Evolutionary conservation across 2,113 vertebrate genomes (phyloP).

Genomic region (Brachyhypopomus gauderio): DNA sequence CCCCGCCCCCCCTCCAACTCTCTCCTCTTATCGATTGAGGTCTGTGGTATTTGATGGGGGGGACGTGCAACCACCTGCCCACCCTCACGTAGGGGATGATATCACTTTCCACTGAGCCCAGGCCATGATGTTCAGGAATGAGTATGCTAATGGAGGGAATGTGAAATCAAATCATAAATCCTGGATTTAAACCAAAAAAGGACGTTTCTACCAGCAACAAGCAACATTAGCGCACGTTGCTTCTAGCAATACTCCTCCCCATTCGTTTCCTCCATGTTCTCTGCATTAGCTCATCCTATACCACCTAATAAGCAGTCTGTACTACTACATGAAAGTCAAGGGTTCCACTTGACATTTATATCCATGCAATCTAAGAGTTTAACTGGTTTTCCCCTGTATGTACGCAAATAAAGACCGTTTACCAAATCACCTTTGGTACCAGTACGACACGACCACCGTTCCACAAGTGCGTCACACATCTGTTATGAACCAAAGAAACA

Average conservation of each 20-base stretch:
- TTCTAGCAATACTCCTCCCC: not conserved
- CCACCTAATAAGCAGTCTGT: not conserved
- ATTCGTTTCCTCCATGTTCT: not conserved
- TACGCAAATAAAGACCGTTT: not conserved
- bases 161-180: conserved; percentile 12
- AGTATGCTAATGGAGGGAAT: not conserved
- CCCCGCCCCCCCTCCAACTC: conserved; percentile 26
- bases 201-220: not conserved
- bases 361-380: not conserved
- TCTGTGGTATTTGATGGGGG: conserved; percentile 44
- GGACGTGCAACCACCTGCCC: conserved; percentile 21
- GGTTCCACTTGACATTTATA: no score
- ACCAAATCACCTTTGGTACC: not conserved
- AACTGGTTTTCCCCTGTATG: not conserved
- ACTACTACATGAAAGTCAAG: no score
- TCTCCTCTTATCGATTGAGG: conserved; percentile 53
- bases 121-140: not conserved
- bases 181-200: not conserved
- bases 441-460: no score
- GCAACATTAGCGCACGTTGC: not conserved
- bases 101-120: conserved; percentile 19
- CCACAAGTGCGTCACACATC: conserved; percentile 18
- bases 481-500: conserved; percentile 56
- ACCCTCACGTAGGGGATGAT: conserved; percentile 25
- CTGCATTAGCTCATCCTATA: not conserved